Percentiles rank a stretch among this genome's conserved stretches.
phyloP scores from a whole-genome alignment of 2,888 invertebrate species.

The Drosophila nr. perissopoda region DNA sequence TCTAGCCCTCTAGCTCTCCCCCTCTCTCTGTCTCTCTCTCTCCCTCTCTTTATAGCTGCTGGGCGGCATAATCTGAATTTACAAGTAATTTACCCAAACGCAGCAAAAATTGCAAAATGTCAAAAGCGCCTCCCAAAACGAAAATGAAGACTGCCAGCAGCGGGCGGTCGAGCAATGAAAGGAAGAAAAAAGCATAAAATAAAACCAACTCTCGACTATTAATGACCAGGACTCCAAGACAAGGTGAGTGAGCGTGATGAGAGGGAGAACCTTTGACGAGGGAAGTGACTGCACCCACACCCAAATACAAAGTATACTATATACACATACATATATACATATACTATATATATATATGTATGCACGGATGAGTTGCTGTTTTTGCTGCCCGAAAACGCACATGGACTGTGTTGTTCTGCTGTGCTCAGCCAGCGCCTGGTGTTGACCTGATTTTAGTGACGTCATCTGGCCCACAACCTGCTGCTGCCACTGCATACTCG shows the following conservation, averaged over 20 bases:
- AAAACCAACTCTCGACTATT: conserved; percentile 39
- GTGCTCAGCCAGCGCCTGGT: conserved; percentile 40
- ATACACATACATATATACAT: background rate
- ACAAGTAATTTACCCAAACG: conserved; percentile 69
- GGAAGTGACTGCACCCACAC: conserved; percentile 11
- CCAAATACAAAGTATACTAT: conserved; percentile 6
- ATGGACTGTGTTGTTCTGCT: conserved; percentile 12
- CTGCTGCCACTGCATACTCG: conserved; percentile 22
- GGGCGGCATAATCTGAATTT: conserved; percentile 67
- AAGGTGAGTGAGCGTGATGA: conserved; percentile 31
- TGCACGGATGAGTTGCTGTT: conserved; percentile 68
- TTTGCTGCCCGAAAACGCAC: conserved; percentile 49
- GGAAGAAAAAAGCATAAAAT: conserved; percentile 27
- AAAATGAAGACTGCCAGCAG: conserved; percentile 61
- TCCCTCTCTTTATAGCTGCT: conserved; percentile 1
- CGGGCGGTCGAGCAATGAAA: conserved; percentile 37
- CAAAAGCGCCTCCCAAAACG: conserved; percentile 62
- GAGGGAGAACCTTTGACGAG: conserved; percentile 1
- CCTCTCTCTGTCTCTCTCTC: background rate
- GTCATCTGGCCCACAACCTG: conserved; percentile 66
- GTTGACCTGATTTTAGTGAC: conserved; percentile 81
- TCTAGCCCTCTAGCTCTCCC: background rate
- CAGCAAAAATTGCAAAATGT: conserved; percentile 69
- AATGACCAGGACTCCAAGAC: conserved; percentile 51
- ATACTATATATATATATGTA: conserved; percentile 1